A percentile compares a stretch with the other conserved stretches of the same genome.
phyloP scores from a whole-genome alignment of 2,113 vertebrate species.

The Potamarius usumacintae region DNA sequence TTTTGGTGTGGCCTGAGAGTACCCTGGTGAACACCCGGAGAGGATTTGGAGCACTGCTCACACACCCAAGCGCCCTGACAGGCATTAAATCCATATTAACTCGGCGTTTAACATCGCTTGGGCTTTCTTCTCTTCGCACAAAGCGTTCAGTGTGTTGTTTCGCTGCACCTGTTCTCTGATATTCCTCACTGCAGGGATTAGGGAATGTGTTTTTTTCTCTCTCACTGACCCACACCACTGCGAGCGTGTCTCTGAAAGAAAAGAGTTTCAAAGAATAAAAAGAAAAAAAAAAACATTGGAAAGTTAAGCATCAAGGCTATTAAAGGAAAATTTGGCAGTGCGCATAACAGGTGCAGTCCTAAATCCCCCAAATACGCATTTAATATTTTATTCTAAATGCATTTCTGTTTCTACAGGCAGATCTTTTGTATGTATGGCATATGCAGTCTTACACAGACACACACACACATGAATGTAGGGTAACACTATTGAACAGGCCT shows the following conservation, averaged over 20 bases:
- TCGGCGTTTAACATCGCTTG: conserved; percentile 78
- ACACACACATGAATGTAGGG: background rate
- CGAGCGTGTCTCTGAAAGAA: conserved; percentile 25
- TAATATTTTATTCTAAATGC: conserved; percentile 61
- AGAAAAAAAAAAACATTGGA: conserved; percentile 20
- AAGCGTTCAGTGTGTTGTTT: conserved; percentile 68
- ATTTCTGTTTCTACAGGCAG: conserved; percentile 20
- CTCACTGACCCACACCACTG: conserved; percentile 36
- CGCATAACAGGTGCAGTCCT: conserved; percentile 69
- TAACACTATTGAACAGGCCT: background rate
- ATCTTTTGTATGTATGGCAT: background rate
- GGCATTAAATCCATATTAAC: conserved; percentile 85
- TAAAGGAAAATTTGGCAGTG: conserved; percentile 61
- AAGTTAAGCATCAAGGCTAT: conserved; percentile 48
- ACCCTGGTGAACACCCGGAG: conserved; percentile 65
- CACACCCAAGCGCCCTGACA: conserved; percentile 73
- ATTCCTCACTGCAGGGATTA: conserved; percentile 54
- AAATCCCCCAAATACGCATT: conserved; percentile 73
- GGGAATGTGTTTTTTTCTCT: background rate
- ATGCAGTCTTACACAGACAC: background rate
- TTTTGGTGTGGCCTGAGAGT: background rate
- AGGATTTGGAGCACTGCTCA: conserved; percentile 68
- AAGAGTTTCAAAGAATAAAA: conserved; percentile 7
- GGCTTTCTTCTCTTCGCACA: conserved; percentile 65
- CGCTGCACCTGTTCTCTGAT: conserved; percentile 75